Percentiles rank a stretch among this genome's conserved stretches.
Evolutionary conservation across 2,797 vertebrate species (phyloP).

Genomic region (Peromyscus melanophrys): DNA sequence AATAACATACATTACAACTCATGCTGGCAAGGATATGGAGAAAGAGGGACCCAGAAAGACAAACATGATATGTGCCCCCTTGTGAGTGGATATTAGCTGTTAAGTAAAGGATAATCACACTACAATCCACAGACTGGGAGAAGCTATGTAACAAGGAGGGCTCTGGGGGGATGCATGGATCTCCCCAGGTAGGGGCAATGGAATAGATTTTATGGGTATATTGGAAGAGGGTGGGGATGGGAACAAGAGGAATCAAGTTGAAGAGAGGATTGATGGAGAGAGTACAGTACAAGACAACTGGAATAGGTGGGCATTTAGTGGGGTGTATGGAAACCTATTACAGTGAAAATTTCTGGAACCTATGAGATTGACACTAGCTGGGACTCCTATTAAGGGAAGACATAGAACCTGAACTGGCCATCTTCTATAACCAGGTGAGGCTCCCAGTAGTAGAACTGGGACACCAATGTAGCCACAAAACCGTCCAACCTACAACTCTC

Average conservation of each 20-base stretch:
- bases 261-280: background rate
- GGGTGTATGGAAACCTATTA: background rate
- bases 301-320: background rate
- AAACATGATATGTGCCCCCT: background rate
- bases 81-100: background rate
- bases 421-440: background rate
- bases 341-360: background rate
- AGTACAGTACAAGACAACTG: background rate
- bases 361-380: background rate
- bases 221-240: background rate
- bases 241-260: background rate
- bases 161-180: background rate
- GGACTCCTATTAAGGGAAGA: background rate
- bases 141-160: background rate
- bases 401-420: background rate
- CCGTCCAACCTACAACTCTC: background rate
- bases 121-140: background rate
- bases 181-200: background rate
- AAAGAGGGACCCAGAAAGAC: background rate
- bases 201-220: background rate
- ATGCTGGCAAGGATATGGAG: background rate
- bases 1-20: background rate
- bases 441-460: background rate
- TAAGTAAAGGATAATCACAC: background rate
- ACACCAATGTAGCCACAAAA: background rate